A percentile compares a stretch with the other conserved stretches of the same genome.
These are phyloP conservation scores for Ginglymostoma cirratum DNA, from an alignment of 2,113 vertebrate genomes.

Conservation along the genomic window DNA sequence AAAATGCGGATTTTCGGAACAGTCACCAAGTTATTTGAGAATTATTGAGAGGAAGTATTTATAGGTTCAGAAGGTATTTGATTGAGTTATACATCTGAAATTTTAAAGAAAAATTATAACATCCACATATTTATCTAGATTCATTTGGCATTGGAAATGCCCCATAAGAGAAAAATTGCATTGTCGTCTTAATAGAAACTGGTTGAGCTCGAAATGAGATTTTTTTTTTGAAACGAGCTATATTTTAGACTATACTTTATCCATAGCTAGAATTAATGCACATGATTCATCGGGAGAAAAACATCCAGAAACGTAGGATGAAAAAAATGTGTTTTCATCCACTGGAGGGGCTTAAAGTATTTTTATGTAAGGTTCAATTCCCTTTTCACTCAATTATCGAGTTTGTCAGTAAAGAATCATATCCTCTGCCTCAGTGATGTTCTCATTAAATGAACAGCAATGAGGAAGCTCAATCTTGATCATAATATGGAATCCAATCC, in stretches of 20 bases:
- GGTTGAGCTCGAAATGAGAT: no score
- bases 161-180: no score
- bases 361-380: neutral
- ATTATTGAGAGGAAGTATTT: neutral
- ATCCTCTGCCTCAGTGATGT: neutral
- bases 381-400: neutral
- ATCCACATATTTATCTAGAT: no score
- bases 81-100: no score
- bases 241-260: no score
- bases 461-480: neutral
- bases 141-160: no score
- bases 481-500: neutral
- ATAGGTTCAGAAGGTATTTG: neutral
- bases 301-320: neutral
- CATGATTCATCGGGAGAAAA: neutral
- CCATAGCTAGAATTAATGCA: neutral
- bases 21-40: neutral
- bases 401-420: neutral
- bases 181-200: no score
- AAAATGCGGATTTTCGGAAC: neutral
- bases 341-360: neutral
- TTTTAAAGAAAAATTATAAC: no score
- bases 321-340: neutral
- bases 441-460: neutral
- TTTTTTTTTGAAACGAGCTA: no score